phyloP scores from a whole-genome alignment of 2,797 vertebrate genomes.

The Muscicapa striata region DNA sequence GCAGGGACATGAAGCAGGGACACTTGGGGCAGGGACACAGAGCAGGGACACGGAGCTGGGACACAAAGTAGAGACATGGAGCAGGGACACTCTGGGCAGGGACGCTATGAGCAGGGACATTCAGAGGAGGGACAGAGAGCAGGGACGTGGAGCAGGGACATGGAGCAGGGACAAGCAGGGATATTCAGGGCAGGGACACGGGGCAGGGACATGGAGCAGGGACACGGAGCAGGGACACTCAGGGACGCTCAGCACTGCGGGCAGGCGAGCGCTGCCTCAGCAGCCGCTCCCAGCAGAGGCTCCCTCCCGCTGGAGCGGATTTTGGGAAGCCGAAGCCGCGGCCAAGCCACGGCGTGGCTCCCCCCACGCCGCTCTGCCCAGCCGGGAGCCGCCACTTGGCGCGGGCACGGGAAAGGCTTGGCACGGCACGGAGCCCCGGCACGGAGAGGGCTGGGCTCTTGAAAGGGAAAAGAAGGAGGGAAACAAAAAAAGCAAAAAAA shows the following conservation, averaged over 20 bases:
- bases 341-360: neutral
- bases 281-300: neutral
- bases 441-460: neutral
- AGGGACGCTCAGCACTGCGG: neutral
- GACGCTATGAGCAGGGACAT: neutral
- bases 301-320: neutral
- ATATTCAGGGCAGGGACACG: no score
- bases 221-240: neutral
- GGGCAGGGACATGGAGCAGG: neutral
- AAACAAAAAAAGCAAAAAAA: neutral
- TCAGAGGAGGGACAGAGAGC: no score
- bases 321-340: neutral
- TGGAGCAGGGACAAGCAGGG: no score
- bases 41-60: no score
- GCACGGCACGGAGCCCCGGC: neutral
- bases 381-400: slow-evolving; percentile 29
- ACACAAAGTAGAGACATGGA: neutral
- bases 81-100: neutral
- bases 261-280: fast-evolving
- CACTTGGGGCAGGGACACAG: fast-evolving
- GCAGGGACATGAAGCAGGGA: neutral
- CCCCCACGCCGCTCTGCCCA: no score
- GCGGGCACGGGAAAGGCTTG: neutral
- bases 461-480: neutral
- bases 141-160: no score